Percentiles rank a stretch among this genome's conserved stretches.
phyloP scores from a whole-genome alignment of 2,888 invertebrate species.

The Cenopis cana region DNA sequence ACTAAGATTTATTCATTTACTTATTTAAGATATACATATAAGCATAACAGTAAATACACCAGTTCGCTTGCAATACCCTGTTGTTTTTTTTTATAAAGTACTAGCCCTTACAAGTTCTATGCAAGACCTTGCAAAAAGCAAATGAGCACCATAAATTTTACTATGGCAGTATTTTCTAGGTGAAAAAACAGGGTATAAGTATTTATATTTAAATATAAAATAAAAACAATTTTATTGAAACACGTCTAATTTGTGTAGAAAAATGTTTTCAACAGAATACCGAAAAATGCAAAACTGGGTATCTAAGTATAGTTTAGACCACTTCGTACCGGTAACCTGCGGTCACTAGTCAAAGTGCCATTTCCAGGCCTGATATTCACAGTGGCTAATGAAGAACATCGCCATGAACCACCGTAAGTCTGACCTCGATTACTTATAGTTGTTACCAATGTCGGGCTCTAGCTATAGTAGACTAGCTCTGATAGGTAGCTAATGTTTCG shows the following conservation, averaged over 20 bases:
- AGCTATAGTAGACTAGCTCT: not conserved
- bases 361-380: conserved; percentile 24
- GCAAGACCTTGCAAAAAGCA: no score
- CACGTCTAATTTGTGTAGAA: not conserved
- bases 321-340: conserved; percentile 24
- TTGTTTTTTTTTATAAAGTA: no score
- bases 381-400: not conserved
- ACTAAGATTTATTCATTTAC: no score
- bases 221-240: no score
- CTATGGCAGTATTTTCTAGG: no score
- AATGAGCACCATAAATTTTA: no score
- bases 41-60: no score
- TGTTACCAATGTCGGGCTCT: not conserved
- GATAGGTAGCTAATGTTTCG: not conserved
- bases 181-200: no score
- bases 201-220: no score
- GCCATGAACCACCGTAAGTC: not conserved
- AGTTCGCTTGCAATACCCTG: no score
- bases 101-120: no score
- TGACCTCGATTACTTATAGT: not conserved
- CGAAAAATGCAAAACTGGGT: not conserved
- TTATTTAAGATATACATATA: no score
- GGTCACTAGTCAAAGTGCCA: not conserved
- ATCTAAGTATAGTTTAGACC: not conserved
- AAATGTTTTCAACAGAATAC: not conserved